Percentiles rank a stretch among this genome's conserved stretches.
Conservation (phyloP, 1,140 invertebrate genomes). For the Pristionchus pacificus region DNA sequence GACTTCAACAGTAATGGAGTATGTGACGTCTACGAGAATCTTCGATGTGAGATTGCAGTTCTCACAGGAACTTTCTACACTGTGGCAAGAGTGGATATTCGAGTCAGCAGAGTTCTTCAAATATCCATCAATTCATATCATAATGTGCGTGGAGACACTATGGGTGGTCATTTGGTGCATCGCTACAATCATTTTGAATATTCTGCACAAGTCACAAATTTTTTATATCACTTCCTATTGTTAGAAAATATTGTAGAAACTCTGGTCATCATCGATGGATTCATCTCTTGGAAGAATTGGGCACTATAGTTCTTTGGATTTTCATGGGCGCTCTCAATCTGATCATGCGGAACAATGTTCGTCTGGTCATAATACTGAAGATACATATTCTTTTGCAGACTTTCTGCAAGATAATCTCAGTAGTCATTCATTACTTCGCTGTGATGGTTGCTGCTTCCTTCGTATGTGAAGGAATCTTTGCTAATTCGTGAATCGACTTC, state of each 20-base stretch:
- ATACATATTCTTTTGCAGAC: constrained; percentile 17
- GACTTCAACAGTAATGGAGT: constrained; percentile 1
- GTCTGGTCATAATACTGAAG: too few species aligned
- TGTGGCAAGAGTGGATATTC: constrained; percentile 18
- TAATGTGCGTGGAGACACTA: constrained; percentile 8
- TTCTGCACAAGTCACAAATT: constrained; percentile 22
- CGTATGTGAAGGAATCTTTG: constrained; percentile 32
- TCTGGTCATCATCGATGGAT: constrained; percentile 31
- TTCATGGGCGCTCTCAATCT: constrained; percentile 25
- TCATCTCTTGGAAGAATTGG: constrained; percentile 27
- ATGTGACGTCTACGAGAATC: neutral
- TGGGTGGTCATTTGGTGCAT: constrained; percentile 28
- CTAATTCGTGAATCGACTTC: constrained; percentile 31
- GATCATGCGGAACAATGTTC: constrained; percentile 6
- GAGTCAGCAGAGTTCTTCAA: neutral
- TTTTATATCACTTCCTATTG: too few species aligned
- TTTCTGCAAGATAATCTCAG: constrained; percentile 28
- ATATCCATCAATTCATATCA: neutral
- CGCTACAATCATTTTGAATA: constrained; percentile 23
- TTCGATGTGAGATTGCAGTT: constrained; percentile 12
- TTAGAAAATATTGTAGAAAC: too few species aligned
- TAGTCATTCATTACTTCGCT: constrained; percentile 33
- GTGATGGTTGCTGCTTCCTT: constrained; percentile 20
- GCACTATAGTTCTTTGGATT: constrained; percentile 18
- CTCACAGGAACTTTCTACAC: constrained; percentile 4